These are phyloP conservation scores for Euplexia lucipara DNA, from an alignment of 2,888 invertebrate species.

Conservation along the genomic window DNA sequence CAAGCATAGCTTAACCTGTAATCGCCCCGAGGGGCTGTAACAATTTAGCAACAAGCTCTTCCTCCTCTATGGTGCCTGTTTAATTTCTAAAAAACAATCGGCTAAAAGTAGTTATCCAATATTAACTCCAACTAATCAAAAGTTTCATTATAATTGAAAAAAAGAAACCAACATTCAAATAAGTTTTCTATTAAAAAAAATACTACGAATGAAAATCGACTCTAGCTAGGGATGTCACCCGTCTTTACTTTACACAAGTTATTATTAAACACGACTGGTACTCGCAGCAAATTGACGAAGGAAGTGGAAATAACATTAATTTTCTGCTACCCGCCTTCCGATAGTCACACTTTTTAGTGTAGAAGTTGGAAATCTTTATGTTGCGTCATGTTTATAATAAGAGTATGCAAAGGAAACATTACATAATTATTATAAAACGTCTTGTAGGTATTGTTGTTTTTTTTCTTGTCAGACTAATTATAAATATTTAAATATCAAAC, in stretches of 20 bases:
- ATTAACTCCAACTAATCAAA: too few relatives aligned
- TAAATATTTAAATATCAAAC: not conserved
- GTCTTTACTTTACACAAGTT: conserved; percentile 37
- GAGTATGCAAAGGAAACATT: not conserved
- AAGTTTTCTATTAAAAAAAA: not conserved
- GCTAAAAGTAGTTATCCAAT: too few relatives aligned
- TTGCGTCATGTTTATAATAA: conserved; percentile 24
- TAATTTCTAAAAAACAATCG: too few relatives aligned
- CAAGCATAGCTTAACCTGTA: too few relatives aligned
- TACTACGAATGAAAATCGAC: not conserved
- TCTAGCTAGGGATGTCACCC: conserved; percentile 44
- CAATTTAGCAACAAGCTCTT: too few relatives aligned
- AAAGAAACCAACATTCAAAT: not conserved
- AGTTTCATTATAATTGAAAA: too few relatives aligned
- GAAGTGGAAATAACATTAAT: conserved; percentile 66
- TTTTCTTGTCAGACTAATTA: not conserved
- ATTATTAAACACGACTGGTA: conserved; percentile 54
- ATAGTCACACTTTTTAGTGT: conserved; percentile 38
- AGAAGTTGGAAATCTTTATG: conserved; percentile 38
- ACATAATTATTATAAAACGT: too few relatives aligned
- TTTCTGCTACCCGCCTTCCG: conserved; percentile 65
- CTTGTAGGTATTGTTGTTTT: not conserved
- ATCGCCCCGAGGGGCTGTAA: too few relatives aligned
- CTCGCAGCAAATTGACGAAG: conserved; percentile 54
- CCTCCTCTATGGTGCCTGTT: too few relatives aligned